These are phyloP conservation scores for Phalacrocorax pelagicus DNA, from an alignment of 2,113 vertebrate genomes.

Conservation along the genomic window DNA sequence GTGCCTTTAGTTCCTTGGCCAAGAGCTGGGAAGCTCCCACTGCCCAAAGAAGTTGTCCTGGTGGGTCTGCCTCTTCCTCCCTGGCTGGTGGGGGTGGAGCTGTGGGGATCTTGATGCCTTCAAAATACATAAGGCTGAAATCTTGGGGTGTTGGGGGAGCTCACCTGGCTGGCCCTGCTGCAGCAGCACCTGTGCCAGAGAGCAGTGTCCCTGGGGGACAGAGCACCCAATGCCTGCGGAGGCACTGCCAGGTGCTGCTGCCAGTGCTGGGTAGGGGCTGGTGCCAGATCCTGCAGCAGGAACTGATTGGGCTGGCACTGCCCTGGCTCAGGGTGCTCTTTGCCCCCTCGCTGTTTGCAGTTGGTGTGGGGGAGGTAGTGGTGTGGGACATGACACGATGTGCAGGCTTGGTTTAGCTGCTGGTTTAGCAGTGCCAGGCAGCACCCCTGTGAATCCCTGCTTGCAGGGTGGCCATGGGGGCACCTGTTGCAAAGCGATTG, in stretches of 20 bases:
- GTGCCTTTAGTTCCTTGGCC: neutral
- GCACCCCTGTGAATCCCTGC: neutral
- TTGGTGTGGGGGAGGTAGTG: rapidly evolving
- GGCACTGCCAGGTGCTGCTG: neutral
- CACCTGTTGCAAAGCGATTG: neutral
- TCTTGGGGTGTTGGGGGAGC: neutral
- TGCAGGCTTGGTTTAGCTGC: rapidly evolving
- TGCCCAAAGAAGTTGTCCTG: neutral
- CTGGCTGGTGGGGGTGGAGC: neutral
- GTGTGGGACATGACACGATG: neutral
- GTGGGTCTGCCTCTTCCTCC: neutral
- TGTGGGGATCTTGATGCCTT: neutral
- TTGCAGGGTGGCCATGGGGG: rapidly evolving
- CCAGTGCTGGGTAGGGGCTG: neutral
- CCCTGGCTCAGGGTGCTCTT: neutral
- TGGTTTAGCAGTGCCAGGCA: neutral
- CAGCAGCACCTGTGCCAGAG: neutral
- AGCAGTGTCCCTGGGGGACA: neutral
- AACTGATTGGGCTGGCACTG: rapidly evolving
- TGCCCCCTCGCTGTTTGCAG: neutral
- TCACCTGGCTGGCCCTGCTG: rapidly evolving
- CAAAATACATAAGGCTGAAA: neutral
- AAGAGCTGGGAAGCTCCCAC: neutral
- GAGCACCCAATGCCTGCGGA: neutral
- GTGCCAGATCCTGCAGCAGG: rapidly evolving